These are phyloP conservation scores for Phrynosoma blainvillii DNA, from an alignment of 2,113 vertebrate genomes.

Conservation along the genomic window DNA sequence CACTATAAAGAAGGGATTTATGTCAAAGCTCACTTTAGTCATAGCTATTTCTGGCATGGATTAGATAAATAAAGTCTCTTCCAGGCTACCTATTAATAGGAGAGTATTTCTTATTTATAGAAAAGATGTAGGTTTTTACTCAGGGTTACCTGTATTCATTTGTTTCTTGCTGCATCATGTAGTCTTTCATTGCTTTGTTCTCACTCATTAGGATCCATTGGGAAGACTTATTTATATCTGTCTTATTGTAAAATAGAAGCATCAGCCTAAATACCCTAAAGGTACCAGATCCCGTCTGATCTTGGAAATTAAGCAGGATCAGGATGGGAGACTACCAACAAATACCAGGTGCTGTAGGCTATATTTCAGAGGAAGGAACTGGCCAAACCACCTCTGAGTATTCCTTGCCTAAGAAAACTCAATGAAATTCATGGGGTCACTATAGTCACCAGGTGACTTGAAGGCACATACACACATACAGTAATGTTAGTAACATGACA, in stretches of 20 bases:
- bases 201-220: background rate
- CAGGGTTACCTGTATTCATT: background rate
- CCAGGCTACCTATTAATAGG: background rate
- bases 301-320: too few species aligned
- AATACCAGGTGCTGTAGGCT: too few species aligned
- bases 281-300: too few species aligned
- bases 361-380: too few species aligned
- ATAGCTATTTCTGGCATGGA: slow-evolving; percentile 26
- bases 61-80: slow-evolving; percentile 8
- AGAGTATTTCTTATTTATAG: background rate
- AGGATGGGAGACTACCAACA: too few species aligned
- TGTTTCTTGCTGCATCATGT: background rate
- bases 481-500: too few species aligned
- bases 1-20: background rate
- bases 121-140: background rate
- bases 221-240: background rate
- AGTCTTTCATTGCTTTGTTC: background rate
- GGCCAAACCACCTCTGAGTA: too few species aligned
- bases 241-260: background rate
- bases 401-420: too few species aligned
- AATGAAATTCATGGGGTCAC: too few species aligned
- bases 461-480: too few species aligned
- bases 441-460: too few species aligned
- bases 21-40: background rate
- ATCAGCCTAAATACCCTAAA: too few species aligned